Percentiles rank a stretch among this genome's conserved stretches.
Conservation (phyloP, 2,797 vertebrate genomes). For the Enoplosus armatus region DNA sequence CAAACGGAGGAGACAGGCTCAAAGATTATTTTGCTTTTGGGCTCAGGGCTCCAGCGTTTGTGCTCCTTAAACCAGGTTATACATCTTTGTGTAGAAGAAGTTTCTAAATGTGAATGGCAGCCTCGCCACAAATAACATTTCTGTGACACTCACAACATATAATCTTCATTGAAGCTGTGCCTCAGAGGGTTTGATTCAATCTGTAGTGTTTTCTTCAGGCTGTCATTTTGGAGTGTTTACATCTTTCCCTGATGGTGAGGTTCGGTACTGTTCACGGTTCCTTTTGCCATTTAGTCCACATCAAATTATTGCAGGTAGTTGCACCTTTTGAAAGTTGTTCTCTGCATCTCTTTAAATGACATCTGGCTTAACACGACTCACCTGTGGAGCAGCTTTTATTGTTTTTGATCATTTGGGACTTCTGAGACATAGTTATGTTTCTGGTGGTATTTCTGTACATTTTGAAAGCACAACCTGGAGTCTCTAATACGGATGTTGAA, state of each 20-base stretch:
- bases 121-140: not conserved
- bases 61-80: not conserved
- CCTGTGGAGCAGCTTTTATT: not conserved
- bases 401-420: not conserved
- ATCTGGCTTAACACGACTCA: not conserved
- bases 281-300: too few relatives aligned
- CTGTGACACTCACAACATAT: slow-evolving; percentile 1
- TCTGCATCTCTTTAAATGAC: too few relatives aligned
- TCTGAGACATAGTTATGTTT: not conserved
- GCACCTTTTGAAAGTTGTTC: too few relatives aligned
- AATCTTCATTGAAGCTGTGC: not conserved
- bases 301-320: too few relatives aligned
- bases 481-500: not conserved
- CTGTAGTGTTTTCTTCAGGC: slow-evolving; percentile 3
- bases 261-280: not conserved
- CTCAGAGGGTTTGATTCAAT: slow-evolving; percentile 14
- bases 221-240: slow-evolving; percentile 13
- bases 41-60: not conserved
- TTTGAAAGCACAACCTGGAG: not conserved
- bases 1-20: not conserved
- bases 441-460: not conserved
- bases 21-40: not conserved
- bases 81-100: slow-evolving; percentile 3
- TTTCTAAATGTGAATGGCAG: slow-evolving; percentile 6
- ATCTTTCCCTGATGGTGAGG: not conserved